phyloP scores from a whole-genome alignment of 2,797 vertebrate genomes.

The Euthynnus affinis region DNA sequence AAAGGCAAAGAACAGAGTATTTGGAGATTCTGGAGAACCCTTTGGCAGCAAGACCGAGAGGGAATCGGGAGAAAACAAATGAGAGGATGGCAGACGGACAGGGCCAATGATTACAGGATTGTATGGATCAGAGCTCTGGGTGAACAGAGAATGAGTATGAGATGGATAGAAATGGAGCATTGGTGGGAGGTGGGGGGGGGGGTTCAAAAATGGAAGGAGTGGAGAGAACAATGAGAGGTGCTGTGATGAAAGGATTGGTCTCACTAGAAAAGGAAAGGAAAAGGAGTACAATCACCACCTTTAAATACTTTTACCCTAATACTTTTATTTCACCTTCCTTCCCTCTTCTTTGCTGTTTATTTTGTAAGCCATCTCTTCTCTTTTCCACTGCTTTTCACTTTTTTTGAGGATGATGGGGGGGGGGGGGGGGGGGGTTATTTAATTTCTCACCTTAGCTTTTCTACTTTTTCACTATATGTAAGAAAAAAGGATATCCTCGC shows the following conservation, averaged over 20 bases:
- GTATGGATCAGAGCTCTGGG: constrained; percentile 60
- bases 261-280: constrained; percentile 13
- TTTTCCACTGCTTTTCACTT: not conserved
- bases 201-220: constrained; percentile 23
- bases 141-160: constrained; percentile 56
- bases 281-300: not conserved
- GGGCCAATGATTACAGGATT: constrained; percentile 72
- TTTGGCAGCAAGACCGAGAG: constrained; percentile 59
- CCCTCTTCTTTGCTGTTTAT: not conserved
- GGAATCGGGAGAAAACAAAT: constrained; percentile 63
- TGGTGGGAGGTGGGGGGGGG: constrained; percentile 6
- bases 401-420: not conserved
- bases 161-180: constrained; percentile 33
- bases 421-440: too few relatives aligned
- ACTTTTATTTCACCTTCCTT: constrained; percentile 7
- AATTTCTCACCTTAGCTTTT: not conserved
- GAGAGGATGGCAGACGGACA: constrained; percentile 58
- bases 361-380: not conserved
- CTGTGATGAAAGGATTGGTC: constrained; percentile 26
- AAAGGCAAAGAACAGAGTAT: constrained; percentile 64
- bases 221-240: constrained; percentile 29
- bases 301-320: constrained; percentile 10
- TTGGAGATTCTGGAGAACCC: constrained; percentile 68
- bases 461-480: not conserved
- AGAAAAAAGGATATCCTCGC: not conserved